phyloP scores from a whole-genome alignment of 2,113 vertebrate genomes.

The Plestiodon gilberti region DNA sequence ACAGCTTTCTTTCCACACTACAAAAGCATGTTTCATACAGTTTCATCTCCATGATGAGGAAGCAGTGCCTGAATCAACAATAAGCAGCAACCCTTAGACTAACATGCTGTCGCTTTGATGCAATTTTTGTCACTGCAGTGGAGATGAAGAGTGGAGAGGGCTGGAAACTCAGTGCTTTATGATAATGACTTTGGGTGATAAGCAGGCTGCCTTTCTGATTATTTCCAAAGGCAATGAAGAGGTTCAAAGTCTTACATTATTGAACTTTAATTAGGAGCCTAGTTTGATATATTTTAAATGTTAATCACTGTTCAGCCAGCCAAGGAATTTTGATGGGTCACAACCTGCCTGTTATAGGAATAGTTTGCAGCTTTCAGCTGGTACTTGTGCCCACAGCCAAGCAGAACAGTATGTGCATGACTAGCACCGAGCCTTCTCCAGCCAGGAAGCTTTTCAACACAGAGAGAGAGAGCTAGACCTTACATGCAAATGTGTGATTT shows the following conservation, averaged over 20 bases:
- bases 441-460: background rate
- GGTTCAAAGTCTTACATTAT: slow-evolving; percentile 71
- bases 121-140: background rate
- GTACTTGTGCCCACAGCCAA: slow-evolving; percentile 9
- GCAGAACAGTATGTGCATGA: background rate
- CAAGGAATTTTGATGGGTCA: slow-evolving; percentile 57
- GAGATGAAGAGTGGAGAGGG: slow-evolving; percentile 3
- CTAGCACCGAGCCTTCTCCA: background rate
- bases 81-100: rapidly evolving
- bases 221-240: slow-evolving; percentile 72
- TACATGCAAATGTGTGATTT: background rate
- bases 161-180: slow-evolving; percentile 57
- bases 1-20: background rate
- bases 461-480: background rate
- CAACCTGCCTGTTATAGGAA: slow-evolving; percentile 45
- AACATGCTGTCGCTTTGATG: background rate
- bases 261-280: slow-evolving; percentile 74
- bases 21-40: background rate
- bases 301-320: slow-evolving; percentile 68
- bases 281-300: slow-evolving; percentile 74
- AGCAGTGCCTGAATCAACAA: background rate
- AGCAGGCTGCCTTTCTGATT: slow-evolving; percentile 63
- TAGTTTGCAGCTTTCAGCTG: slow-evolving; percentile 15
- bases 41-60: background rate
- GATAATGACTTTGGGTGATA: slow-evolving; percentile 63